These are phyloP conservation scores for Ypsolopha sequella DNA, from an alignment of 2,888 invertebrate species.

Conservation along the genomic window DNA sequence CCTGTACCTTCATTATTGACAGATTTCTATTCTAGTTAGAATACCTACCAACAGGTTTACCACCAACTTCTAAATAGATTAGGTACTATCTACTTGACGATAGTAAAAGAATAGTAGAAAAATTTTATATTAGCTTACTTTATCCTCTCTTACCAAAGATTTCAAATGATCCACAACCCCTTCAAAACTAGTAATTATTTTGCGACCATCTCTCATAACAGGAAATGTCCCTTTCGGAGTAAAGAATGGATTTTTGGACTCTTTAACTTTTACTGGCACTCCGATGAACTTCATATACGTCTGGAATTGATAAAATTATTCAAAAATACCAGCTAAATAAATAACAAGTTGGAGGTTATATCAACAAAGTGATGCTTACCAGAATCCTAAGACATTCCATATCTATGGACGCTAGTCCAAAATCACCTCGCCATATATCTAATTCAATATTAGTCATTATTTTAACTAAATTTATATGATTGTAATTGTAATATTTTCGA, in stretches of 20 bases:
- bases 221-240: conserved; percentile 82
- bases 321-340: conserved; percentile 23
- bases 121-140: too few relatives aligned
- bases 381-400: conserved; percentile 84
- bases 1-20: too few relatives aligned
- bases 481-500: conserved; percentile 4
- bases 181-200: conserved; percentile 73
- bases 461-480: background rate
- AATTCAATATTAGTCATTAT: conserved; percentile 68
- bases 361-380: conserved; percentile 62
- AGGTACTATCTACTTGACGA: too few relatives aligned
- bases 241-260: conserved; percentile 77
- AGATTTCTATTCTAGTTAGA: too few relatives aligned
- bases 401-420: conserved; percentile 89
- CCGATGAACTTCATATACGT: conserved; percentile 81
- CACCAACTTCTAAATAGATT: too few relatives aligned
- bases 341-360: conserved; percentile 23
- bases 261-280: conserved; percentile 78
- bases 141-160: conserved; percentile 61
- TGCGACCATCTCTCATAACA: conserved; percentile 72
- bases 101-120: too few relatives aligned
- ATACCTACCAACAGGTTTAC: too few relatives aligned
- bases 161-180: conserved; percentile 78
- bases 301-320: conserved; percentile 35
- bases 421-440: conserved; percentile 88